Evolutionary conservation across 2,113 vertebrate species (phyloP).

Genomic region (Pachypanchax playfairii): DNA sequence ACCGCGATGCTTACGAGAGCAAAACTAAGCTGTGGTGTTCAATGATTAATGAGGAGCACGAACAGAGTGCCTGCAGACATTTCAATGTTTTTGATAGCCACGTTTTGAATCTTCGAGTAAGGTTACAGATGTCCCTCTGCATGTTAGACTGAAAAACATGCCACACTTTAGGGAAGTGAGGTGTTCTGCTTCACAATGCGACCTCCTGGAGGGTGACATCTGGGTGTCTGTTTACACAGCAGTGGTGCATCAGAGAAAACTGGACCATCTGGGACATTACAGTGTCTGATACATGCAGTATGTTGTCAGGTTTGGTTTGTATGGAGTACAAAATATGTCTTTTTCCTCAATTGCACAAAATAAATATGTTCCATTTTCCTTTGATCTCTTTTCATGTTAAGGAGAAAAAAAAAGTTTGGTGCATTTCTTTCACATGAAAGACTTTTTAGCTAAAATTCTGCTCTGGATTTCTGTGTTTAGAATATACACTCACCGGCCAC

Average conservation of each 20-base stretch:
- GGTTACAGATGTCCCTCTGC: constrained; percentile 20
- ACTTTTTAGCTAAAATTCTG: constrained; percentile 7
- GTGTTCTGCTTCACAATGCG: constrained; percentile 51
- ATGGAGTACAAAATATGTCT: constrained; percentile 7
- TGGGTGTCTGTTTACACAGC: constrained; percentile 70
- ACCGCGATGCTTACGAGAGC: constrained; percentile 45
- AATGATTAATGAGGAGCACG: constrained; percentile 59
- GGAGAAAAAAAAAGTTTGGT: not conserved
- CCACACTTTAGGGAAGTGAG: constrained; percentile 38
- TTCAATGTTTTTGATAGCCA: constrained; percentile 40
- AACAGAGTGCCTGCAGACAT: constrained; percentile 46
- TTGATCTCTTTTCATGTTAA: not conserved
- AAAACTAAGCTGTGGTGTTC: constrained; percentile 49
- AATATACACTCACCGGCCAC: too few relatives aligned
- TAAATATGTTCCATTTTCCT: not conserved
- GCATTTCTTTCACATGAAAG: not conserved
- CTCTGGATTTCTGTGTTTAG: constrained; percentile 9
- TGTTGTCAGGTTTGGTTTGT: constrained; percentile 32
- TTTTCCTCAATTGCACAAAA: not conserved
- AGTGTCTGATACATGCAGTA: constrained; percentile 35
- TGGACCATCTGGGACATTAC: constrained; percentile 59
- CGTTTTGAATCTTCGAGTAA: constrained; percentile 29
- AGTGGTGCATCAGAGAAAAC: constrained; percentile 60
- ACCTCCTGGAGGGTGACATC: constrained; percentile 73
- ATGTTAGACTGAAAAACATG: constrained; percentile 1